These are phyloP conservation scores for Oscheius sp. DNA, from an alignment of 2,888 invertebrate genomes.

Conservation along the genomic window DNA sequence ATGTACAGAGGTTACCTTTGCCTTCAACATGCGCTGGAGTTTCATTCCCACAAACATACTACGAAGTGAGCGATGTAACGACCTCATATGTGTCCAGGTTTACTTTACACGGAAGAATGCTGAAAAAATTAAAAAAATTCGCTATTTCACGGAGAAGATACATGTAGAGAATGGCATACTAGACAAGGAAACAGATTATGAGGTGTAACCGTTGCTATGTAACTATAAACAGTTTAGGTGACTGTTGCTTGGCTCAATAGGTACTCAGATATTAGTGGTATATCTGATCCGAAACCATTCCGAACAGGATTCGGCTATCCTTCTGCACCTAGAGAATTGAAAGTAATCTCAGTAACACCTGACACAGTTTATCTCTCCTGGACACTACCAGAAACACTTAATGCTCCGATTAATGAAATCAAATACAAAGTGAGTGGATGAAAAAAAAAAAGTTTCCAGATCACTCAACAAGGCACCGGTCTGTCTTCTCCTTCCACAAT, in stretches of 20 bases:
- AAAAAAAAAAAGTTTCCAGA: background rate
- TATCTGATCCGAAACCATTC: slow-evolving; percentile 53
- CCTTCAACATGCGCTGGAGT: slow-evolving; percentile 56
- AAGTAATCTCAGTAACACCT: slow-evolving; percentile 63
- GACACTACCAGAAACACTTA: slow-evolving; percentile 63
- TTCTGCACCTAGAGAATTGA: slow-evolving; percentile 48
- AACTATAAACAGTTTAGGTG: slow-evolving; percentile 17
- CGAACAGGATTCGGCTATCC: slow-evolving; percentile 63
- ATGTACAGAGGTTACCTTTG: slow-evolving; percentile 47
- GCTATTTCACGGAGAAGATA: slow-evolving; percentile 52
- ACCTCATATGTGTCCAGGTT: slow-evolving; percentile 37
- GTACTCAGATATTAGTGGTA: slow-evolving; percentile 59
- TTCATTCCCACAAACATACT: slow-evolving; percentile 66
- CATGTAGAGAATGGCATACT: slow-evolving; percentile 68
- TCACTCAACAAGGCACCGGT: slow-evolving; percentile 43
- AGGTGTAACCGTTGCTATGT: slow-evolving; percentile 38
- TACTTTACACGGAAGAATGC: slow-evolving; percentile 64
- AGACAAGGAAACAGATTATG: slow-evolving; percentile 69
- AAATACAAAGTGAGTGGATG: slow-evolving; percentile 57
- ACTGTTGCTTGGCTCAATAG: slow-evolving; percentile 66
- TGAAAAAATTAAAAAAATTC: slow-evolving; percentile 64
- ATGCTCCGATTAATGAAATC: slow-evolving; percentile 67
- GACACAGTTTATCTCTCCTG: slow-evolving; percentile 67
- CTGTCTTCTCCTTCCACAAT: slow-evolving; percentile 61
- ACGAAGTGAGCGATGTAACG: slow-evolving; percentile 56